A percentile compares a stretch with the other conserved stretches of the same genome.
Evolutionary conservation across 1,140 invertebrate genomes (phyloP).

Genomic region (Trichomalopsis sarcophagae): DNA sequence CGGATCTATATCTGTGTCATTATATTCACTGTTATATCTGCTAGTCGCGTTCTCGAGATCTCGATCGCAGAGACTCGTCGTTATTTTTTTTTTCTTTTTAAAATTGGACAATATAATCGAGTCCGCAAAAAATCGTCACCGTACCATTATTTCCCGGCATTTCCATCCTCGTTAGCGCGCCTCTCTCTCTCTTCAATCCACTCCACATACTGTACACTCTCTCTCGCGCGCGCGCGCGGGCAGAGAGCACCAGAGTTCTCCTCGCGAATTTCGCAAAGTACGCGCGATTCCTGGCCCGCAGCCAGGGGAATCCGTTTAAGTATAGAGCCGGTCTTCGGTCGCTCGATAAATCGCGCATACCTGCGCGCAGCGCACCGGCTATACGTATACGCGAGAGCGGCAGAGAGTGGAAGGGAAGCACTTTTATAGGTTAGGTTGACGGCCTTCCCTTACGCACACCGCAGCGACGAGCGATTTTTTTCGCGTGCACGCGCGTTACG

Average conservation of each 20-base stretch:
- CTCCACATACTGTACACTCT: neutral
- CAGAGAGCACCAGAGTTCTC: neutral
- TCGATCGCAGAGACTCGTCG: too few relatives aligned
- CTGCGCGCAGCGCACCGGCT: neutral
- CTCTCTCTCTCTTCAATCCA: neutral
- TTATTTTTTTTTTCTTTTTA: too few relatives aligned
- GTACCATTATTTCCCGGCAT: too few relatives aligned
- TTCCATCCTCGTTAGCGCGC: too few relatives aligned
- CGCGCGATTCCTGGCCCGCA: conserved; percentile 11
- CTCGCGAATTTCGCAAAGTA: neutral
- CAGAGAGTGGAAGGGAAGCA: neutral
- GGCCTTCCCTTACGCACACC: neutral
- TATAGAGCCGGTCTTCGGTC: conserved; percentile 20
- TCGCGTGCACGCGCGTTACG: neutral
- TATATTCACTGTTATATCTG: neutral
- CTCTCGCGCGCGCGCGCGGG: too few relatives aligned
- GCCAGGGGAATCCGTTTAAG: conserved; percentile 46
- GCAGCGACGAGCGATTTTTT: neutral
- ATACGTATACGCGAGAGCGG: neutral
- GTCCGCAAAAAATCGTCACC: too few relatives aligned
- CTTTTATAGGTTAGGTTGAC: conserved; percentile 44
- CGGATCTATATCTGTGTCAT: neutral
- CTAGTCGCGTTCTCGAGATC: too few relatives aligned
- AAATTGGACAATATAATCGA: too few relatives aligned
- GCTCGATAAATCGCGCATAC: conserved; percentile 31